Evolutionary conservation across 1,140 invertebrate species (phyloP), one percentile per base, ranked within the genome.

Genomic region (Magallana angulata): DNA sequence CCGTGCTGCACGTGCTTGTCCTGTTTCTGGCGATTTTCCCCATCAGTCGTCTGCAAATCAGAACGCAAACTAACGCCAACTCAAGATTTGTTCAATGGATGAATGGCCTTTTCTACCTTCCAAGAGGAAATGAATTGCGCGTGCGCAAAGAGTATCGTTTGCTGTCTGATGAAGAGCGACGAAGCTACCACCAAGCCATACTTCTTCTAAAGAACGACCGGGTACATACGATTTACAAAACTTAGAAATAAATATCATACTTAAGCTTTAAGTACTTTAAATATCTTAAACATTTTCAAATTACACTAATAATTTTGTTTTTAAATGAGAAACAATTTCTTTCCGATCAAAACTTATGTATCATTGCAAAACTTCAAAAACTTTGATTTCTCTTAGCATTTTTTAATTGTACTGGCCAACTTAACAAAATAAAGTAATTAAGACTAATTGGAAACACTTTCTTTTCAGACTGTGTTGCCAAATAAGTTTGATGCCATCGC

Each of bases 71-170:
- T 57, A 80, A 85, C 48, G 86, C 90, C 16, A 88, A 91, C 84
- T 88, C 89, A 58, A 82, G 89, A 60, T 91, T 91, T 87, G 82
- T 91, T 6, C 87, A 84, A 12, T 91, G 91, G 91, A 88, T 91
- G 86, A 91, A 91, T 83, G 87, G 88, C 57, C 64, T 91, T 9
- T 91, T 91, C 82, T 91, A 90, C 62, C 71, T 91, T 71, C 91
- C 91, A 85, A 84, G 85, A 18, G 91, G 90, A 84, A 89, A 90
- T 9, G 85, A 91, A 82, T 12, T 91, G 14, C 87, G 91, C 30
- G 88, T 90, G 11, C 87, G 95, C 36, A 94, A 93, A 76, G 95
- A 95, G 89, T 95, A 95, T 87, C 90, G 95, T 60, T 92, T 91
- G 89, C 85, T 95, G 82, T 92, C 92, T 1, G 93, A 94, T 84